Base-by-base conservation (phyloP, 2,888 invertebrate species). In the Galerucella nymphaeae region DNA sequence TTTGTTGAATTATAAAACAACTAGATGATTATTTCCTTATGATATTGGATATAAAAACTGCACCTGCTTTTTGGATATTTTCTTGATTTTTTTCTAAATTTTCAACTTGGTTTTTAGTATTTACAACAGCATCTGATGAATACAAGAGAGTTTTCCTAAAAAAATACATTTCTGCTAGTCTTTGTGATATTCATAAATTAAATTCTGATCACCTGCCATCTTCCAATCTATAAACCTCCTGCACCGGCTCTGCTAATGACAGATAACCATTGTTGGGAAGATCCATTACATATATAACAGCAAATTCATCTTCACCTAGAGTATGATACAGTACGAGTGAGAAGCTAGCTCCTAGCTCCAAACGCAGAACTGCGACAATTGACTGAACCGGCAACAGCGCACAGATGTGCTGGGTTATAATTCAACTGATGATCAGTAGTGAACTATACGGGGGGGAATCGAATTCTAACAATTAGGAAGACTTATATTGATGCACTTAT, bases 121-220 rank as follows among this genome's bases (percentile, higher is more conserved):
- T 2, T 11, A 14, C 14, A 38, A 62, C 62, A 20, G 62, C 8
- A 62, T 38, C 23, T 62, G 62, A 38, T 41, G 62, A 62, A 62
- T 62, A 62, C 62, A 62, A 4, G 41, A 62, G 62, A 62, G 41
- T 62, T 62, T 62, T 16, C 10, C 62, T 62, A 23, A n/a, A 42
- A 42, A 11, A 42, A 10, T 10, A 11, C 42, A 42, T 42, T 42
- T 11, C 11, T 10, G 11, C 11, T 42, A 42, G 23, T 23, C 23
- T 42, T 42, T 4, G 48, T 14, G 13, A 48, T 48, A 48, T 48
- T 48, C 48, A 48, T 14, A 13, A 48, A 42, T 42, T 48, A 48
- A 48, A 48, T 11, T 48, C 13, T 63, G 30, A 9, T 42, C 45
- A 63, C 42, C n/a, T 45, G 45, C 16, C 63, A 63, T 45, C 63